Percentiles rank a stretch among this genome's conserved stretches.
Evolutionary conservation across 2,113 vertebrate species (phyloP).

Genomic region (Podarcis raffonei): DNA sequence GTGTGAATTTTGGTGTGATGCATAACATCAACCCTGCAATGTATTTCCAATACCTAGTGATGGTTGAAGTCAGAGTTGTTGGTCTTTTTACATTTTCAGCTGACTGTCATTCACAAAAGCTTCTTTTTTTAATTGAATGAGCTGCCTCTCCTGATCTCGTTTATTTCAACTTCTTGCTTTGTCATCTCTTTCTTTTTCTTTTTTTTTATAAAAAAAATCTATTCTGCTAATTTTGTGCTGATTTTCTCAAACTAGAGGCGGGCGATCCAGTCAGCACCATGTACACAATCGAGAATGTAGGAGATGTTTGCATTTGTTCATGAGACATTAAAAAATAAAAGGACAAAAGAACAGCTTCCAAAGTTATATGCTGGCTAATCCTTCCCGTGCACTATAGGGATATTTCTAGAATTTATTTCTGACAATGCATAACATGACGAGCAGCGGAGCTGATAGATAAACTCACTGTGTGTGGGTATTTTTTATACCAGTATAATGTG

Average conservation of each 20-base stretch:
- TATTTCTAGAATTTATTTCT: not conserved
- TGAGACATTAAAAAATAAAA: not conserved
- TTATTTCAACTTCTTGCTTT: not conserved
- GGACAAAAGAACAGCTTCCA: not conserved
- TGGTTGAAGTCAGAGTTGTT: not conserved
- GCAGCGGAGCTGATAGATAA: not conserved
- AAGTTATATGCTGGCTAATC: not conserved
- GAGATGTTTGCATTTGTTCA: not conserved
- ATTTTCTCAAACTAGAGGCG: not conserved
- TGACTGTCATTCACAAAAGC: not conserved
- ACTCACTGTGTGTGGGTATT: too few relatives aligned
- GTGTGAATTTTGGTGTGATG: not conserved
- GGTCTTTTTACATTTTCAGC: fast-evolving
- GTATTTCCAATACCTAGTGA: not conserved
- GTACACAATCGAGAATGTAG: not conserved
- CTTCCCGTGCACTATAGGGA: not conserved
- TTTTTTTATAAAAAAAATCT: too few relatives aligned
- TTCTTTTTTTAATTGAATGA: not conserved
- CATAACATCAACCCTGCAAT: not conserved
- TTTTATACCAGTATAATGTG: not conserved
- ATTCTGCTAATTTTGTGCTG: not conserved
- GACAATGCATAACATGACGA: not conserved
- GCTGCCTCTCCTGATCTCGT: not conserved
- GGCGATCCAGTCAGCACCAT: conserved; percentile 17
- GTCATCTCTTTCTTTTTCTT: not conserved